Evolutionary conservation across 2,888 invertebrate genomes (phyloP), one percentile per base, ranked within the genome.

Genomic region (Chaetogeoica ovagalla): DNA sequence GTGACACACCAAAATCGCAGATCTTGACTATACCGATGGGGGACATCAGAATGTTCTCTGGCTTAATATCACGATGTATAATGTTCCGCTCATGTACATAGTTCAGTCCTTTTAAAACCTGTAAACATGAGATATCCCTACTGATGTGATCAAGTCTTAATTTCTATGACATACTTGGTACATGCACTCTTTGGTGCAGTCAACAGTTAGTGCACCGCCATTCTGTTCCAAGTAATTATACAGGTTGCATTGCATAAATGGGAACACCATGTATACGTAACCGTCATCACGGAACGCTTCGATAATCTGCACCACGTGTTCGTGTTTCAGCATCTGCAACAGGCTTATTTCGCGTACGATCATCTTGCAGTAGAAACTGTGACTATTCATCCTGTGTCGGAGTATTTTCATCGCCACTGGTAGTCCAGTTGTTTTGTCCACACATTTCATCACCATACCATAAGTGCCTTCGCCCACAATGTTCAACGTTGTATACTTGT

Each of bases 51-150:
- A 77, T 15, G 4, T 77, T 77, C 15, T 77, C 76, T 21, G 76
- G 76, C 30, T 77, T 77, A 1, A 77, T 3, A 17, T 77, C 76
- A 4, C 76, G 68, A 4, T 77, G 76, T 6, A 77, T 15, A 9
- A 77, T 11, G 17, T 69, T 69, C 9, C 5, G 60, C 11, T 17
- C 9, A n/a, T 77, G 76, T 7, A 77, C 8, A 23, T 77, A 77
- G 15, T 30, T 37, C 17, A 77, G 43, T 17, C 76, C 76, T 69
- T 21, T 77, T 7, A 77, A 60, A 13, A 77, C 69, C 76, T 77
- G 17, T 70, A 13, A 7, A 19, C 19, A 3, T 23, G 17, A n/a
- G n/a, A 8, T 1, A 39, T 11, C 11, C 48, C 13, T 11, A 15
- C 48, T 48, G 8, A 1, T 1, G 15, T 66, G 43, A 9, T 9